These are phyloP conservation scores for Polypterus bichir DNA, from an alignment of 2,113 vertebrate species.

Conservation along the genomic window DNA sequence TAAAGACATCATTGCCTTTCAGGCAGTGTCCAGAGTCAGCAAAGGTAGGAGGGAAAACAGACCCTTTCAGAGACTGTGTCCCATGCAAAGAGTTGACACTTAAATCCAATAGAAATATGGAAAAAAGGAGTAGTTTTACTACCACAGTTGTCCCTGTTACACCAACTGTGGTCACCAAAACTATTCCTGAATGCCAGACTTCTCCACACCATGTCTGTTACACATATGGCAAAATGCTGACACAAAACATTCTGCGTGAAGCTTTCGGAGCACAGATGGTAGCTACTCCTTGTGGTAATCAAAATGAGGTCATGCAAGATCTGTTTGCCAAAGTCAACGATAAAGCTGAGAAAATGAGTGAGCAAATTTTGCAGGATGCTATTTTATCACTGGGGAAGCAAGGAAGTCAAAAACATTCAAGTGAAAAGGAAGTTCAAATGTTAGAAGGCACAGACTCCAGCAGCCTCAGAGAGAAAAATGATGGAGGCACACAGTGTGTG, in stretches of 20 bases:
- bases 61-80: neutral
- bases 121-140: no score
- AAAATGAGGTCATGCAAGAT: neutral
- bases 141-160: no score
- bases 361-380: neutral
- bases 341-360: neutral
- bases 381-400: neutral
- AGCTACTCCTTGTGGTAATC: neutral
- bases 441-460: no score
- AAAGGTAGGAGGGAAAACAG: neutral
- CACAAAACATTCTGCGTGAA: slow-evolving; percentile 13
- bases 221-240: slow-evolving; percentile 4
- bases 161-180: no score
- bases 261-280: slow-evolving; percentile 14
- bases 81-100: neutral
- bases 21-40: neutral
- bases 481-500: no score
- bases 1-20: neutral
- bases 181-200: no score
- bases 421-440: no score
- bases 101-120: no score
- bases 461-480: no score
- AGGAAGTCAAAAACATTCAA: neutral
- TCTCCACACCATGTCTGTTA: no score
- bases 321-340: neutral